These are phyloP conservation scores for Otis tarda DNA, from an alignment of 2,113 vertebrate genomes.

Conservation along the genomic window DNA sequence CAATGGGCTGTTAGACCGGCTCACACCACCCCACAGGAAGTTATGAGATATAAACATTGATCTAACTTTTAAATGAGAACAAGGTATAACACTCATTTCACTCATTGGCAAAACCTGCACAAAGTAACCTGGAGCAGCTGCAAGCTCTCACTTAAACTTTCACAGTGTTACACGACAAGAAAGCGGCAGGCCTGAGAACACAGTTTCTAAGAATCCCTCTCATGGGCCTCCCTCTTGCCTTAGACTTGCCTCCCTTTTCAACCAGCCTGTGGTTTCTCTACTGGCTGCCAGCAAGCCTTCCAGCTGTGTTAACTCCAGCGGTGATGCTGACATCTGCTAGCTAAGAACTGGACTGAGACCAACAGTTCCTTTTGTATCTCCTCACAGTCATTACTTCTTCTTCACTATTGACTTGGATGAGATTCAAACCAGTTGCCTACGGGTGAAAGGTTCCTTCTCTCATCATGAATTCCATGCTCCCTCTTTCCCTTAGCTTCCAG, in stretches of 20 bases:
- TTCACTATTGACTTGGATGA: not conserved
- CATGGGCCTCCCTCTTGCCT: slow-evolving; percentile 6
- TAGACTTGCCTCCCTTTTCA: not conserved
- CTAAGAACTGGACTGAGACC: slow-evolving; percentile 14
- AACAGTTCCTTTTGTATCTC: slow-evolving; percentile 20
- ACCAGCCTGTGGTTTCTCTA: not conserved
- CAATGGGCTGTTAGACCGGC: not conserved
- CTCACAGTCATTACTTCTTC: not conserved
- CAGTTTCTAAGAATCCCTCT: not conserved
- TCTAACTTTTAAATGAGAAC: not conserved
- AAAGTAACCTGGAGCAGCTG: not conserved
- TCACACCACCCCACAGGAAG: not conserved
- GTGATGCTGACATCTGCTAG: not conserved
- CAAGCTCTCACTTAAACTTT: not conserved
- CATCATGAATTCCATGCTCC: not conserved
- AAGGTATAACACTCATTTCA: not conserved
- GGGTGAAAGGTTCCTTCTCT: slow-evolving; percentile 40
- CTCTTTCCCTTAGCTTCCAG: not conserved
- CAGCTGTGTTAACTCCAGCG: not conserved
- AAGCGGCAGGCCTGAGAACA: slow-evolving; percentile 21
- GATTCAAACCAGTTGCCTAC: slow-evolving; percentile 29
- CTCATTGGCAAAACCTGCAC: not conserved
- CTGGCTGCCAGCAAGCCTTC: not conserved
- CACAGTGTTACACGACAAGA: not conserved
- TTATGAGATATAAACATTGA: not conserved